A percentile compares a stretch with the other conserved stretches of the same genome.
Evolutionary conservation across 2,113 vertebrate species (phyloP).

Genomic region (Leptocoma aspasia): DNA sequence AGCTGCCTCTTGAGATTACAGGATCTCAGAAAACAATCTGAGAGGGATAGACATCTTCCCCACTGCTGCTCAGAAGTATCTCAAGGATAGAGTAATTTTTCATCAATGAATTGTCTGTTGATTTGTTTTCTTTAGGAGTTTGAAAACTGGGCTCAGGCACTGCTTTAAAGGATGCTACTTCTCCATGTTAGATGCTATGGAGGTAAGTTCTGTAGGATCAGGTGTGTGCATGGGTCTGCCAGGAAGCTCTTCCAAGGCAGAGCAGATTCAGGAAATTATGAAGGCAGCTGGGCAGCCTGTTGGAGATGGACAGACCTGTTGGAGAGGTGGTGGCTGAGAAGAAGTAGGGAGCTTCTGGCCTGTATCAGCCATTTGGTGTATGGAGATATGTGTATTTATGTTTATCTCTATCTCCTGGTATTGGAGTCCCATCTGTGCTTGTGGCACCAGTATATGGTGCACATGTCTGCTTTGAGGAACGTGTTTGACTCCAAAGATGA

Average conservation of each 20-base stretch:
- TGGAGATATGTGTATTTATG: background rate
- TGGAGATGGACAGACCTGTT: background rate
- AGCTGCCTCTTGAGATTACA: background rate
- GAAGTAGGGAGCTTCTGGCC: background rate
- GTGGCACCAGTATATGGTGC: background rate
- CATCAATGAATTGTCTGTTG: background rate
- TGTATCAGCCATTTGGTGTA: background rate
- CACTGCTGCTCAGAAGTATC: background rate
- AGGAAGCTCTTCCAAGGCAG: background rate
- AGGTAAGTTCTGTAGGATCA: background rate
- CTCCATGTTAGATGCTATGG: background rate
- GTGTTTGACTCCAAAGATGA: background rate
- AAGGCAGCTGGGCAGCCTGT: background rate
- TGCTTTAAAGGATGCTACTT: background rate
- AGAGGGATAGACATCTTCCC: background rate
- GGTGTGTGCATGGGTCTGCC: background rate
- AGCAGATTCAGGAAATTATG: background rate
- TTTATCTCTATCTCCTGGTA: background rate
- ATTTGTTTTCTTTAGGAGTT: background rate
- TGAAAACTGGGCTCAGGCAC: background rate
- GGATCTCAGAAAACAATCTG: background rate
- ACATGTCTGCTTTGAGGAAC: background rate
- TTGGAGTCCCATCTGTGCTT: background rate
- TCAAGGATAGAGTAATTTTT: background rate
- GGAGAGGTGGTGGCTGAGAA: background rate